A percentile compares a stretch with the other conserved stretches of the same genome.
Conservation (phyloP, 2,888 invertebrate genomes). For the Eupithecia dodoneata region DNA sequence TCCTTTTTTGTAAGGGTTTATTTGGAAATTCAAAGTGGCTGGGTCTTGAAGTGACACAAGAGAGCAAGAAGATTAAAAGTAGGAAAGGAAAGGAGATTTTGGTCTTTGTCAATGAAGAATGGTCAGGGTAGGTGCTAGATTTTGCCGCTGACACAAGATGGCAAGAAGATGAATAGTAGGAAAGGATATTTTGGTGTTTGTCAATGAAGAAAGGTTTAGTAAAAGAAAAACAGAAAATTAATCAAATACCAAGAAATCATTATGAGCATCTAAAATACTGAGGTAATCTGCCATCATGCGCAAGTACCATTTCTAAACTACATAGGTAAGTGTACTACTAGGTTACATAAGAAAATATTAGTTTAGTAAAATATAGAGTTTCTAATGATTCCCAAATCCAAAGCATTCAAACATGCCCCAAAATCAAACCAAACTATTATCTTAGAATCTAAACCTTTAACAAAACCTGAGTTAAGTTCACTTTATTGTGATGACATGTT, state of each 20-base stretch:
- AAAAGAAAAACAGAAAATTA: conserved; percentile 26
- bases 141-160: background rate
- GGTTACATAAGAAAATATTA: background rate
- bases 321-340: background rate
- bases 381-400: background rate
- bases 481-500: background rate
- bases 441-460: background rate
- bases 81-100: background rate
- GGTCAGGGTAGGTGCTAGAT: background rate
- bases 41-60: too few species aligned
- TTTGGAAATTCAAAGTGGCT: background rate
- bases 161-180: background rate
- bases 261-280: conserved; percentile 4
- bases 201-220: conserved; percentile 41
- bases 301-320: conserved; percentile 11
- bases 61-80: background rate
- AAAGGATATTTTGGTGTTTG: conserved; percentile 9
- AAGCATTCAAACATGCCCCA: conserved; percentile 16
- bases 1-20: background rate
- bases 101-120: conserved; percentile 40
- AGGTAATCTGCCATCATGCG: background rate
- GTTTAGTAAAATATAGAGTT: too few species aligned
- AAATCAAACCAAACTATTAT: background rate
- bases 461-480: background rate
- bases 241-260: background rate